phyloP scores from a whole-genome alignment of 2,888 invertebrate species.

The Idaea aversata region DNA sequence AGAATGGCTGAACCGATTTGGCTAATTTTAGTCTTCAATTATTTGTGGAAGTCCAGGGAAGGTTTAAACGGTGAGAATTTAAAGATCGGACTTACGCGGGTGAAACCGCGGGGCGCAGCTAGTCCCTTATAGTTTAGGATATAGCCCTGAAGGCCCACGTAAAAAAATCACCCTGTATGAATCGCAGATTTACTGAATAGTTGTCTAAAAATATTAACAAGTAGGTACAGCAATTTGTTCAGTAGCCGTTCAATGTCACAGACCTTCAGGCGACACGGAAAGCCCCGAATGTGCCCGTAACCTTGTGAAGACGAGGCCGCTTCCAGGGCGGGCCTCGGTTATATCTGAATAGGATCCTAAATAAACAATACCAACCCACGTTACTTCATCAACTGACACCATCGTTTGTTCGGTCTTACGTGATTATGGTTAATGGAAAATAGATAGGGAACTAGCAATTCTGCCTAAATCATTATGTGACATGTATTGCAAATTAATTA shows the following conservation, averaged over 20 bases:
- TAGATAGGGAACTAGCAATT: background rate
- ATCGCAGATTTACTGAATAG: background rate
- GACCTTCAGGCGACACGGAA: constrained; percentile 68
- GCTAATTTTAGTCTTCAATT: no score
- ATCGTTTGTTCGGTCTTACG: background rate
- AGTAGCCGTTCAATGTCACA: constrained; percentile 58
- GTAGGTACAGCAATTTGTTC: constrained; percentile 33
- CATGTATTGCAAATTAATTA: background rate
- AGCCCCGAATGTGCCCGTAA: constrained; percentile 56
- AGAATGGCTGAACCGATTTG: no score
- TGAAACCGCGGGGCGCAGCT: no score
- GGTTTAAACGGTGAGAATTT: no score
- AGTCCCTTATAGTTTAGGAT: no score
- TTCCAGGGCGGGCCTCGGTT: constrained; percentile 40
- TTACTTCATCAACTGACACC: constrained; percentile 5
- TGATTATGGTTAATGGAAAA: constrained; percentile 26
- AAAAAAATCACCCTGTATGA: no score
- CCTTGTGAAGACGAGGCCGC: constrained; percentile 58
- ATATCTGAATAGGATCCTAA: constrained; percentile 10
- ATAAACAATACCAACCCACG: constrained; percentile 4
- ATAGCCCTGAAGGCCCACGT: no score
- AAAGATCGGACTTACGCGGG: no score
- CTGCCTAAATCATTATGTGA: background rate
- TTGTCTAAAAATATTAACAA: constrained; percentile 9
- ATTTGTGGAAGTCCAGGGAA: no score